Evolutionary conservation across 2,113 vertebrate species (phyloP), one percentile per base, ranked within the genome.

Genomic region (Stercorarius parasiticus): DNA sequence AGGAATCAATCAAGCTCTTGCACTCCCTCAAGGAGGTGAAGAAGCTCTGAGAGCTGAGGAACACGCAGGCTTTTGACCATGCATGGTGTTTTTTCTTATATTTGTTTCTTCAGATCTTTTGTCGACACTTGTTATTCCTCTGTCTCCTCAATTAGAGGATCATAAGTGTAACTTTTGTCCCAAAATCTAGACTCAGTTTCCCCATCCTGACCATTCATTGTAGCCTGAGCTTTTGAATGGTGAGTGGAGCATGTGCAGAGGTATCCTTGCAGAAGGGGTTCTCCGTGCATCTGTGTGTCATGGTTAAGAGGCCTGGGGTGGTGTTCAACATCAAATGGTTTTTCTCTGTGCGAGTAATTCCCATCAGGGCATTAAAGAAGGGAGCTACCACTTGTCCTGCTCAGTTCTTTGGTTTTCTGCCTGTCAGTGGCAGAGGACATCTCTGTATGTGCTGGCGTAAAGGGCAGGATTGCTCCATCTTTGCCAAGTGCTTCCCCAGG

Each of bases 121-220:
- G 42, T n/a, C 1, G 2, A 12, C 9, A 9, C 0, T 0, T 3
- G 9, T 77, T 65, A 43, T 80, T 83, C 21, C 12, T 82, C 52
- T 79, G 30, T 45, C 58, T 77, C 23, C 29, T 61, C 74, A 55
- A 2, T 10, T 66, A 65, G 13, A 40, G 26, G 29, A 53, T 38
- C 6, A 0, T 22, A 53, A 69, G 6, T 45, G 13, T n/a, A 26
- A 81, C 40, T 82, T 94, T 62, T 78, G 16, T 27, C 15, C 15
- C 43, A 34, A 90, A 90, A 62, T 18, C 53, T 67, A 43, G 69
- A 20, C 19, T 87, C 29, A 19, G 52, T 30, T 66, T 15, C 19
- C 30, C 32, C 15, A 22, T 9, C 16, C 30, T 77, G 62, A 58
- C 20, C 81, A 32, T 42, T 83, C 74, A 30, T 32, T 21, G 20